phyloP scores from a whole-genome alignment of 2,888 invertebrate genomes.

The Ptychoptera albimana region DNA sequence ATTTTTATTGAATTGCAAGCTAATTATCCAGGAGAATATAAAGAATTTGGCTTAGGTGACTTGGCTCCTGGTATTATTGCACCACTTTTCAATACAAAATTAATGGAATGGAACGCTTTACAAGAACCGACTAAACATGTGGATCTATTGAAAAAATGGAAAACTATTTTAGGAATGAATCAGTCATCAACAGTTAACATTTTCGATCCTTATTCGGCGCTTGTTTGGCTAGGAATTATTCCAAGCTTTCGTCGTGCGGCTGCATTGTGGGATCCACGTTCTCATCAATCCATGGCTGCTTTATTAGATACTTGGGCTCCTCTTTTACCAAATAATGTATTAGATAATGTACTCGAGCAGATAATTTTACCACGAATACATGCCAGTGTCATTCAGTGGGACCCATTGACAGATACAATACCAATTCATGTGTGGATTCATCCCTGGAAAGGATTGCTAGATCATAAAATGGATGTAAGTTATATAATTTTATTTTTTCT shows the following conservation, averaged over 20 bases:
- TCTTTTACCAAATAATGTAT: slow-evolving; percentile 67
- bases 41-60: slow-evolving; percentile 65
- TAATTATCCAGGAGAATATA: slow-evolving; percentile 59
- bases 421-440: slow-evolving; percentile 96
- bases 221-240: slow-evolving; percentile 81
- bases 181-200: slow-evolving; percentile 23
- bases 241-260: slow-evolving; percentile 54
- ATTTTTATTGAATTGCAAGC: slow-evolving; percentile 33
- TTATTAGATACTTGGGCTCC: slow-evolving; percentile 69
- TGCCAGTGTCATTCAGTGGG: slow-evolving; percentile 75
- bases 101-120: slow-evolving; percentile 69
- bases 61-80: slow-evolving; percentile 73
- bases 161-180: slow-evolving; percentile 32
- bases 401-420: slow-evolving; percentile 85
- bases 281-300: slow-evolving; percentile 60
- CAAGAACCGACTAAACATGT: slow-evolving; percentile 46
- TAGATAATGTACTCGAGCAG: slow-evolving; percentile 67
- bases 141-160: slow-evolving; percentile 54
- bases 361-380: slow-evolving; percentile 59
- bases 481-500: slow-evolving; percentile 1
- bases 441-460: slow-evolving; percentile 85
- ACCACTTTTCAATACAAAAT: slow-evolving; percentile 59
- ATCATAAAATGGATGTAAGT: slow-evolving; percentile 31
- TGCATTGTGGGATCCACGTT: slow-evolving; percentile 64
- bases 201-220: slow-evolving; percentile 55